These are phyloP conservation scores for Eira barbara DNA, from an alignment of 2,113 vertebrate genomes.

Conservation along the genomic window DNA sequence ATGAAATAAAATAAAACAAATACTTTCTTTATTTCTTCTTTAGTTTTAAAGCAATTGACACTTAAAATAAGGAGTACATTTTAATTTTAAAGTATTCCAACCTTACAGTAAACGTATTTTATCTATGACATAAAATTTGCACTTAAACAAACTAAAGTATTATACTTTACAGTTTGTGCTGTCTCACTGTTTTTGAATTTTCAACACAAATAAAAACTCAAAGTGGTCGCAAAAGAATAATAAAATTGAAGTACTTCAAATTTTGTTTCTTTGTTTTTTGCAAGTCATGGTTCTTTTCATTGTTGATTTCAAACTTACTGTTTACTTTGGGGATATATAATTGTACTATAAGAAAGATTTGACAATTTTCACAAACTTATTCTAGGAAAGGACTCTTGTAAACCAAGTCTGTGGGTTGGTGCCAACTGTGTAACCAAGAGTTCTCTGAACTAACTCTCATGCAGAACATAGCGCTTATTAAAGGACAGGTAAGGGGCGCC, in stretches of 20 bases:
- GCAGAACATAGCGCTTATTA: background rate
- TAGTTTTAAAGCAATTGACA: background rate
- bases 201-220: background rate
- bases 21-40: background rate
- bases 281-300: background rate
- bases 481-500: background rate
- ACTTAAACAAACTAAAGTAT: background rate
- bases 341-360: background rate
- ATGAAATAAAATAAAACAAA: background rate
- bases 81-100: constrained; percentile 26
- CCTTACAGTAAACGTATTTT: background rate
- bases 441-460: background rate
- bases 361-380: background rate
- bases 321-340: background rate
- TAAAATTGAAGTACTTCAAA: background rate
- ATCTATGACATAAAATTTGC: background rate
- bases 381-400: background rate
- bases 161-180: background rate
- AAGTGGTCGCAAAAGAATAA: background rate
- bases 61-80: background rate
- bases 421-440: background rate
- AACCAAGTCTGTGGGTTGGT: background rate
- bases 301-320: background rate
- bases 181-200: background rate
- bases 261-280: background rate